Conservation (phyloP, 2,113 vertebrate species). For the Odontophorus gujanensis region DNA sequence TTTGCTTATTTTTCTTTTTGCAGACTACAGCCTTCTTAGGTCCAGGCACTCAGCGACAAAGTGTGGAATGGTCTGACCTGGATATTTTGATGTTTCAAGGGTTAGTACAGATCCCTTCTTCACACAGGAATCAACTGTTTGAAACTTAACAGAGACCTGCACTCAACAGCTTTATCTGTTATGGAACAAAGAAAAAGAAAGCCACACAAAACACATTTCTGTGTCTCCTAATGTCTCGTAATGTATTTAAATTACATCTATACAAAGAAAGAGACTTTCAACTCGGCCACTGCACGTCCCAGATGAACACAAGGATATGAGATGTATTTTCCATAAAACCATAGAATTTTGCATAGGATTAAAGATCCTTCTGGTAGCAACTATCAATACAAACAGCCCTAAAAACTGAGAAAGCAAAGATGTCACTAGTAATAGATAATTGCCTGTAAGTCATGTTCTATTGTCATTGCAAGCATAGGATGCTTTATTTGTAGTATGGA, state of each 20-base stretch:
- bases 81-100: not conserved
- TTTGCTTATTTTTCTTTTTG: not conserved
- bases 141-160: not conserved
- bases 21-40: not conserved
- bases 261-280: not conserved
- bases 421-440: not conserved
- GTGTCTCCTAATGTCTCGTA: not conserved
- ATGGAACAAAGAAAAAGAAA: not conserved
- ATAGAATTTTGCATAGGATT: not conserved
- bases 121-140: not conserved
- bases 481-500: accelerated
- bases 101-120: not conserved
- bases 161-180: not conserved
- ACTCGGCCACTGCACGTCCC: not conserved
- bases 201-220: not conserved
- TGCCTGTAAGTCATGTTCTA: not conserved
- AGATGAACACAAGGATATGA: not conserved
- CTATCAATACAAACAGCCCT: not conserved
- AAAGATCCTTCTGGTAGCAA: not conserved
- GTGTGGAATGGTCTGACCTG: not conserved
- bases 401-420: not conserved
- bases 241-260: not conserved
- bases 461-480: not conserved
- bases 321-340: not conserved
- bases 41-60: not conserved